Base-by-base conservation (phyloP, 2,113 vertebrate genomes). In the Myiopsitta monachus region DNA sequence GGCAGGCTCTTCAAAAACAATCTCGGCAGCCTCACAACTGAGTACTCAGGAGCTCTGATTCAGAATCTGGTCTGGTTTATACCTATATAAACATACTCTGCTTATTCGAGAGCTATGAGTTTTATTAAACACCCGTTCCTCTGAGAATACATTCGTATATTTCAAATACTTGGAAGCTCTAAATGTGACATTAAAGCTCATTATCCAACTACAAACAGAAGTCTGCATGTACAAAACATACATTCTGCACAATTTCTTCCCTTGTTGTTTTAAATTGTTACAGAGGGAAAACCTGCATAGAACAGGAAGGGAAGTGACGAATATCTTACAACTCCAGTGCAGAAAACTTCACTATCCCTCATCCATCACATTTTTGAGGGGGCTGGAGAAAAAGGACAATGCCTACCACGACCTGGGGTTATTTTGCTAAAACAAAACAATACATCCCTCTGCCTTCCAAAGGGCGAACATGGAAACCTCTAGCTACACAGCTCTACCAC, bases 41-140 rank as follows among this genome's bases (percentile, higher is more conserved):
- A 63, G 28, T 44, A 38, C 15, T 64, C 36, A 8, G 0, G 11
- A 59, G 30, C 18, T 63, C 46, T 2, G 3, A 43, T 46, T 62
- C 31, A 41, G 39, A 91, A 43, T 24, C 39, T 68, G 44, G 43
- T 39, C 39, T 82, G 82, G 28, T 68, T 91, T 68, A 57, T 12
- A 79, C 26, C 21, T 16, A 15, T 8, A 31, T 17, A 75, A 55
- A 61, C 39, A 61, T 19, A n/a, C 63, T 27, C 24, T 86, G 51
- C 31, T 74, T 77, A 62, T 13, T 52, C 7, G 7, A 68, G 38
- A 79, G 52, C 36, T 54, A 1, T 0, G 7, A 36, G 17, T 30
- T 22, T 83, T 91, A 83, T n/a, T 85, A 79, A 94, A 93, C 57
- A 79, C 16, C 18, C 44, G 62, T 90, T 93, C 78, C 92, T 87